These are phyloP conservation scores for Eulacestoma nigropectus DNA, from an alignment of 2,113 vertebrate genomes.

Conservation along the genomic window DNA sequence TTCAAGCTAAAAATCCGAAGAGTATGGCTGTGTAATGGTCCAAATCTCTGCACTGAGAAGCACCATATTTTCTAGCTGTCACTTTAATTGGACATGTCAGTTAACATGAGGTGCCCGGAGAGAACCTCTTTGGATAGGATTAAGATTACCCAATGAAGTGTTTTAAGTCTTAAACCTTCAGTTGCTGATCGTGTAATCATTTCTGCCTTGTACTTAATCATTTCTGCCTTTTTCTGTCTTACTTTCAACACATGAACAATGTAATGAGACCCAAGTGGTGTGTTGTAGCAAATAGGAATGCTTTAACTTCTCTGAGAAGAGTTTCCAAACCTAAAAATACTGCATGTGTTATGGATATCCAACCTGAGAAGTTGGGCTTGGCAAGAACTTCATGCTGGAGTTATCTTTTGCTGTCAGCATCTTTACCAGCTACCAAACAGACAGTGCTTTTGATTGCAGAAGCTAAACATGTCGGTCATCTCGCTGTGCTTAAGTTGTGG, in stretches of 20 bases:
- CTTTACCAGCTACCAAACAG: background rate
- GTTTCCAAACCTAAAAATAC: background rate
- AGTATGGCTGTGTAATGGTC: background rate
- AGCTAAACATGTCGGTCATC: constrained; percentile 74
- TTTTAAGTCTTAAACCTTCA: constrained; percentile 67
- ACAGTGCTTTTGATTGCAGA: background rate
- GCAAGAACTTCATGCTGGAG: background rate
- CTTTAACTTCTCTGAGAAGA: background rate
- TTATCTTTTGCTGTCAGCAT: background rate
- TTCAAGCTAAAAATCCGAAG: background rate
- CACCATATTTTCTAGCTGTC: constrained; percentile 66
- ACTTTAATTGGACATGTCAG: constrained; percentile 80
- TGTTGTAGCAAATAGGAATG: background rate
- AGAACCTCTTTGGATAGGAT: constrained; percentile 69
- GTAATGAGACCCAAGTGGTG: background rate
- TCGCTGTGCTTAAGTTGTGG: constrained; percentile 76
- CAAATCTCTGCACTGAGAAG: constrained; percentile 28
- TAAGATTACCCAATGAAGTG: constrained; percentile 68
- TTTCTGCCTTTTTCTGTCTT: constrained; percentile 49
- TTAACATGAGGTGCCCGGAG: constrained; percentile 76
- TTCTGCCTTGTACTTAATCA: constrained; percentile 29
- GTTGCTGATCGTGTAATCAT: constrained; percentile 64
- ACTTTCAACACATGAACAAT: background rate
- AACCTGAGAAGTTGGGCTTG: background rate
- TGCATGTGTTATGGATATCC: constrained; percentile 39